Percentiles rank a stretch among this genome's conserved stretches.
phyloP scores from a whole-genome alignment of 2,113 vertebrate species.

The Pangasianodon gigas region DNA sequence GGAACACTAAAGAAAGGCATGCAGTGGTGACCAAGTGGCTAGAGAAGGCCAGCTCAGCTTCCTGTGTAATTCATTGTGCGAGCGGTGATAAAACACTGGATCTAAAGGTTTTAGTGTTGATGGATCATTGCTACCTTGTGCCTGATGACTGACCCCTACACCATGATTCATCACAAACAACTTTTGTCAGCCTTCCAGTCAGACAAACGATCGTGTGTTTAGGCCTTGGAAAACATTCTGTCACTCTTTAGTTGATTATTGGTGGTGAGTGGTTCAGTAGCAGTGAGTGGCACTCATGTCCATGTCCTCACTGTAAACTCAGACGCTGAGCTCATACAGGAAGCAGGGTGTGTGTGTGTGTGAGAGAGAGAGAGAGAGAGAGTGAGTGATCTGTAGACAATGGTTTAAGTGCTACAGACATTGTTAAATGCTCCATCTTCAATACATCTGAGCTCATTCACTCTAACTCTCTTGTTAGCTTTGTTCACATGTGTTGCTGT shows the following conservation, averaged over 20 bases:
- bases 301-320: conserved; percentile 22
- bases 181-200: neutral
- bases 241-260: conserved; percentile 20
- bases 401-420: conserved; percentile 55
- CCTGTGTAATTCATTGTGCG: neutral
- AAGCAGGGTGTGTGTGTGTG: conserved; percentile 38
- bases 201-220: neutral
- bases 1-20: neutral
- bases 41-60: neutral
- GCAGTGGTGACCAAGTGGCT: neutral
- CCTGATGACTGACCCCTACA: neutral
- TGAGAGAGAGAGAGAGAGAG: neutral
- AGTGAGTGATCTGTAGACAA: conserved; percentile 13
- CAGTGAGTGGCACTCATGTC: conserved; percentile 27
- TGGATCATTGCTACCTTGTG: neutral
- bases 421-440: conserved; percentile 60
- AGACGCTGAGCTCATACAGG: conserved; percentile 56
- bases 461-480: neutral
- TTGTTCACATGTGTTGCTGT: neutral
- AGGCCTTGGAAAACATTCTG: neutral
- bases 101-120: neutral
- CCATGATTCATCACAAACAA: conserved; percentile 7
- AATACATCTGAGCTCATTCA: conserved; percentile 54
- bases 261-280: conserved; percentile 19
- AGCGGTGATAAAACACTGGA: neutral